phyloP scores from a whole-genome alignment of 92 coral and sea anemone genomes.

The Muricea muricata region DNA sequence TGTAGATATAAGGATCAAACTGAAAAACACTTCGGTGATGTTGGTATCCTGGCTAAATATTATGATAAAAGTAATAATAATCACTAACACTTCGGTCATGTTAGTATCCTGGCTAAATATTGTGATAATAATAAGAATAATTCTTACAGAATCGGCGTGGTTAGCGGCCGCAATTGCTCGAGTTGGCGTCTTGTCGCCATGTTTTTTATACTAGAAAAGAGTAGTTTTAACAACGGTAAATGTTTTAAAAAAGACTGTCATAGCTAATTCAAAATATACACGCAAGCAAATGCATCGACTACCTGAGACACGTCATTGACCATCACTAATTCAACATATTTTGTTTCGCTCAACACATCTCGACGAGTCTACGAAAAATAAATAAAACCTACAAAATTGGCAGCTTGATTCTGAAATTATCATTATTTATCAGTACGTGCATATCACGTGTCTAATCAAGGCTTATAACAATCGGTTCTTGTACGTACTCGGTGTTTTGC shows the following conservation, averaged over 20 bases:
- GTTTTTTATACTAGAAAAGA: background rate
- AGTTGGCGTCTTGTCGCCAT: background rate
- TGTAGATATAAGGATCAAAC: too few species aligned
- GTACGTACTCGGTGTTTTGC: background rate
- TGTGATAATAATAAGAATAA: too few species aligned
- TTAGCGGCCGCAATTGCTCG: conserved; percentile 21
- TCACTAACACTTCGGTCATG: too few species aligned
- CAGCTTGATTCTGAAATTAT: too few species aligned
- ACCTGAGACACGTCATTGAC: conserved; percentile 91
- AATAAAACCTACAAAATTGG: background rate
- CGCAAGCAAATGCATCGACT: background rate
- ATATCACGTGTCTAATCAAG: too few species aligned
- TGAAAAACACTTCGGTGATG: too few species aligned
- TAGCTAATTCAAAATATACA: background rate
- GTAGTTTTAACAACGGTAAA: too few species aligned
- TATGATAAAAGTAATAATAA: too few species aligned
- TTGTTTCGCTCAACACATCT: conserved; percentile 74
- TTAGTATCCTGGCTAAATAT: too few species aligned
- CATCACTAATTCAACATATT: conserved; percentile 83
- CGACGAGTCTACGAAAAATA: conserved; percentile 68
- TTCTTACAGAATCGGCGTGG: conserved; percentile 20
- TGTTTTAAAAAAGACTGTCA: too few species aligned
- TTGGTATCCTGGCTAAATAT: too few species aligned
- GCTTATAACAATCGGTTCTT: background rate
- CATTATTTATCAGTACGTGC: too few species aligned